These are phyloP conservation scores for Sternotherus odoratus DNA, from an alignment of 2,797 vertebrate species.

Conservation along the genomic window DNA sequence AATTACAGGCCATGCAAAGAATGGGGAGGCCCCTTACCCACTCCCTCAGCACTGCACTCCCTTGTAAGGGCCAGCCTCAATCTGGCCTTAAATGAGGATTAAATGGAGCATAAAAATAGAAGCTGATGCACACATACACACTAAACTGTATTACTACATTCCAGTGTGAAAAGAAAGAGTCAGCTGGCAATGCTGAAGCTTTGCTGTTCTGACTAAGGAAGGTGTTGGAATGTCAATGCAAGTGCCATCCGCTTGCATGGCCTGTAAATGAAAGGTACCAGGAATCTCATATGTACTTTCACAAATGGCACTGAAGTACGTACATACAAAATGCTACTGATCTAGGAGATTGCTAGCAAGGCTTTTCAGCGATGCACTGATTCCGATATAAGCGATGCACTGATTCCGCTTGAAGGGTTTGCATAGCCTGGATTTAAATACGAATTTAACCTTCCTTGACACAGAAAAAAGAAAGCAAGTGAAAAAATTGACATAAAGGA, in stretches of 20 bases:
- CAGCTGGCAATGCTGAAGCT: conserved; percentile 72
- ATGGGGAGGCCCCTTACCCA: neutral
- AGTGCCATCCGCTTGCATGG: conserved; percentile 36
- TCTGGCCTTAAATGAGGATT: conserved; percentile 56
- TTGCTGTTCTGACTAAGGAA: conserved; percentile 53
- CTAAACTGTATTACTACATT: conserved; percentile 51
- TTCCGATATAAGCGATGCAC: neutral
- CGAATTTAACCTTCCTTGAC: neutral
- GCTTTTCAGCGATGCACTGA: neutral
- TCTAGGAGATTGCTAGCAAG: neutral
- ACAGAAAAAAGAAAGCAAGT: neutral
- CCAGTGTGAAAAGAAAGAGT: conserved; percentile 58
- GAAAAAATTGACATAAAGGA: neutral
- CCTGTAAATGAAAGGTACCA: conserved; percentile 32
- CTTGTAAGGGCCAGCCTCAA: conserved; percentile 64
- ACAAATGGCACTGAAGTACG: conserved; percentile 36
- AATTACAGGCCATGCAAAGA: neutral
- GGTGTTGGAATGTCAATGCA: conserved; percentile 69
- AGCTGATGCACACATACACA: conserved; percentile 42
- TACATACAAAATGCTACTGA: neutral
- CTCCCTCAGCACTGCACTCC: rapidly evolving
- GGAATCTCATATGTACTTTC: conserved; percentile 34
- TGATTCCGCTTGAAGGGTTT: neutral
- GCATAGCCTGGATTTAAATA: neutral
- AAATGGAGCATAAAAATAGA: conserved; percentile 65